Base-by-base conservation (phyloP, 2,113 vertebrate genomes). In the Calidris pygmaea region DNA sequence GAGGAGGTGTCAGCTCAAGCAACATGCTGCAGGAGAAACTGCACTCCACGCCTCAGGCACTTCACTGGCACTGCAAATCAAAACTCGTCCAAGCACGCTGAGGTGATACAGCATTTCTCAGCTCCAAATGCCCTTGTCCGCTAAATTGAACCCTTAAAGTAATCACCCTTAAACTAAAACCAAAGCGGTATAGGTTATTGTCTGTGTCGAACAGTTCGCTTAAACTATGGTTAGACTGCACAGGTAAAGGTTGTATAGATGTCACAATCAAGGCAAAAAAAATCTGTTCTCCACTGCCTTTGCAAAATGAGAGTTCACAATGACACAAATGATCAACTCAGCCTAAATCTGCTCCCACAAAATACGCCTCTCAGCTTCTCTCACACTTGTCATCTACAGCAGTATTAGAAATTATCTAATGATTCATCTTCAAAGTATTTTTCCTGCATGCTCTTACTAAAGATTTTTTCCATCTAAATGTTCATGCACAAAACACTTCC, bases 391-490 rank as follows among this genome's bases (percentile, higher is more conserved):
- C 60, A 95, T 73, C 73, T 78, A 73, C 73, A 91, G 65, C 34
- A 93, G 26, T 68, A 89, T 50, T 82, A 94, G 53, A 92, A 78
- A 94, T 78, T 60, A 93, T 27, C 41, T 37, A 75, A 67, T 85
- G 74, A 94, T 89, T 94, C 66, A 93, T 85, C 67, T 43, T 90
- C 17, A 76, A 92, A 87, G 50, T 32, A 53, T 85, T 95, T 93
- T 87, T 85, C 85, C 62, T 24, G 71, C 32, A 70, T 50, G 41
- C 3, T 63, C 21, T 66, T 85, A 65, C 34, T 58, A 41, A 77
- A 80, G 21, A 65, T 10, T 89, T 89, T 86, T 86, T 41, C 34
- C 43, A 76, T 62, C 45, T 87, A 89, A 95, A 91, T 75, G 85
- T 52, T 94, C 77, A 83, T 30, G 62, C 15, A 80, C 5, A 73